Conservation (phyloP, 1,140 invertebrate genomes). For the Trachymyrmex septentrionalis region DNA sequence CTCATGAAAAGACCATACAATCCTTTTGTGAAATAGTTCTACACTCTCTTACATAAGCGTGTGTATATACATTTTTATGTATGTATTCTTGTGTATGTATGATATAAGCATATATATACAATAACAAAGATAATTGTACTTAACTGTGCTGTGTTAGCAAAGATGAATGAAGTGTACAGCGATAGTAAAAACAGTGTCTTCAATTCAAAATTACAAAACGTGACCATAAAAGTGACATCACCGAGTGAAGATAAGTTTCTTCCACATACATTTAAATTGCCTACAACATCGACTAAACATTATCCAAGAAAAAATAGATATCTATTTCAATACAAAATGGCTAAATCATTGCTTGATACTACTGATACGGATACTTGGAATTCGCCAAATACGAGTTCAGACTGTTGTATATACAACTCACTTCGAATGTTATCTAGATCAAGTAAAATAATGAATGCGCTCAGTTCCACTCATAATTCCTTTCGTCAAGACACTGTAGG, state of each 20-base stretch:
- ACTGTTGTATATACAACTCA: constrained; percentile 61
- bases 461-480: constrained; percentile 76
- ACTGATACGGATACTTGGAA: constrained; percentile 56
- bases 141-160: constrained; percentile 43
- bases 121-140: constrained; percentile 59
- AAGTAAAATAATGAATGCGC: constrained; percentile 81
- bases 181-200: constrained; percentile 69
- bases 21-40: not conserved
- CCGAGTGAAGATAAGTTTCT: constrained; percentile 65
- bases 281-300: constrained; percentile 70
- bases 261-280: constrained; percentile 71
- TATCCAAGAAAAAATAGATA: constrained; percentile 70
- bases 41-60: not conserved
- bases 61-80: not conserved
- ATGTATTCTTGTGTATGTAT: constrained; percentile 5
- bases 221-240: constrained; percentile 72
- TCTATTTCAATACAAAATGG: constrained; percentile 74
- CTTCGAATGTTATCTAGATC: constrained; percentile 76
- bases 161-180: constrained; percentile 39
- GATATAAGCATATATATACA: constrained; percentile 25
- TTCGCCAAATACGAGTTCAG: constrained; percentile 68
- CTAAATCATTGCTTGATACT: constrained; percentile 79
- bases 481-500: constrained; percentile 71
- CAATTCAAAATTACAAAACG: constrained; percentile 66
- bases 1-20: not conserved